Evolutionary conservation across 1,140 invertebrate genomes (phyloP).

Genomic region (Drosophila mayri): DNA sequence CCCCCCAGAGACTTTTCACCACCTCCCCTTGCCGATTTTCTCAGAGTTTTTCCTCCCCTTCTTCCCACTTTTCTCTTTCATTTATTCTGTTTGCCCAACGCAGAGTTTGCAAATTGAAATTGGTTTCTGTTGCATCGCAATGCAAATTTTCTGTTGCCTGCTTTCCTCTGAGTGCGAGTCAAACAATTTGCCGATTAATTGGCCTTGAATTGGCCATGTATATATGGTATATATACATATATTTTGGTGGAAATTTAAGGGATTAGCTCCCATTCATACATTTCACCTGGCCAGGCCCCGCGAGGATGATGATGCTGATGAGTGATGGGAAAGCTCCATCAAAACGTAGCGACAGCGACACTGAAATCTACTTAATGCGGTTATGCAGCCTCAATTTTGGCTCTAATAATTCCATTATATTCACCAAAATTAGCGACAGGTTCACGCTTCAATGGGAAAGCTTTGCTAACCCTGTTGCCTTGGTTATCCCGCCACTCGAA

Average conservation of each 20-base stretch:
- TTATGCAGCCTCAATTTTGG: conserved; percentile 16
- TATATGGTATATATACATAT: neutral
- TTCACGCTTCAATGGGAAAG: conserved; percentile 9
- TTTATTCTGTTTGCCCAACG: conserved; percentile 23
- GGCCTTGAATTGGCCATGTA: conserved; percentile 47
- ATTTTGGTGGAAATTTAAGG: conserved; percentile 29
- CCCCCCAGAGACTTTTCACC: conserved; percentile 25
- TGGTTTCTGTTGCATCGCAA: conserved; percentile 29
- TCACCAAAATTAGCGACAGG: neutral
- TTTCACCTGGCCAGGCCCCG: conserved; percentile 1
- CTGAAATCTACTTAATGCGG: conserved; percentile 50
- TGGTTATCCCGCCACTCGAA: neutral
- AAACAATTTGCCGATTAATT: conserved; percentile 55
- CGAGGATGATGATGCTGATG: neutral
- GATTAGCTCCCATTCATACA: conserved; percentile 32
- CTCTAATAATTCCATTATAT: conserved; percentile 26
- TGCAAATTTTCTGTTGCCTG: conserved; percentile 21
- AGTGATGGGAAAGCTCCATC: conserved; percentile 43
- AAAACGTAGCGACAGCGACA: conserved; percentile 22
- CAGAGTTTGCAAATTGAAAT: conserved; percentile 46
- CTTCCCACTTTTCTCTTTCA: neutral
- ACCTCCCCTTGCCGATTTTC: neutral
- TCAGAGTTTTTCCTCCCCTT: neutral
- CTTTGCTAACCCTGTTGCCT: conserved; percentile 1
- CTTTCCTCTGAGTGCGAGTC: conserved; percentile 13